phyloP scores from a whole-genome alignment of 2,113 vertebrate genomes.

The Leptosomus discolor region DNA sequence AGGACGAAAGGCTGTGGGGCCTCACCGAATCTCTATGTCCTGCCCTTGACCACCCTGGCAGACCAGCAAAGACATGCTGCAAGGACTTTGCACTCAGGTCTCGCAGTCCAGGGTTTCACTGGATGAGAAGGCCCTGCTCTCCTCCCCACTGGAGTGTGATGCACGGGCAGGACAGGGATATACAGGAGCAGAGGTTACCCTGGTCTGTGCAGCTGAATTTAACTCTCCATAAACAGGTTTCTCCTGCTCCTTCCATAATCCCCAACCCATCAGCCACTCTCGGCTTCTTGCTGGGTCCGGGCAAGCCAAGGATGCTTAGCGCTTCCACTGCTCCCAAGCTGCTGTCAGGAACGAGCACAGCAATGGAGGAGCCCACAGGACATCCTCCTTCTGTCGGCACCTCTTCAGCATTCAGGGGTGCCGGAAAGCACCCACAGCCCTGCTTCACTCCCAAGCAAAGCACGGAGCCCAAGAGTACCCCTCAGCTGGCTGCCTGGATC shows the following conservation, averaged over 20 bases:
- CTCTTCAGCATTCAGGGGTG: not conserved
- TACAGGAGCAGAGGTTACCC: not conserved
- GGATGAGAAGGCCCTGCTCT: not conserved
- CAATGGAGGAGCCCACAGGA: not conserved
- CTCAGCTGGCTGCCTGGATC: not conserved
- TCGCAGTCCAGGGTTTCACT: not conserved
- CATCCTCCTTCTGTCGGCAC: not conserved
- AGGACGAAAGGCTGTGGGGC: not conserved
- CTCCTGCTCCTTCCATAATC: not conserved
- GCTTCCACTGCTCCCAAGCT: not conserved
- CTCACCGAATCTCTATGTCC: not conserved
- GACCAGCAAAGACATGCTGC: not conserved
- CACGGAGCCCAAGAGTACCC: not conserved
- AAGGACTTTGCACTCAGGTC: not conserved
- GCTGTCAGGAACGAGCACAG: fast-evolving
- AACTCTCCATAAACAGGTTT: not conserved
- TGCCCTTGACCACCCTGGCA: not conserved
- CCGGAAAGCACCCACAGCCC: not conserved
- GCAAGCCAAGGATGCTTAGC: not conserved
- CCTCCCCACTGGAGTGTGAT: not conserved
- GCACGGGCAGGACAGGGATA: not conserved
- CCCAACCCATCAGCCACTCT: not conserved
- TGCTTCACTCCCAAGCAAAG: not conserved
- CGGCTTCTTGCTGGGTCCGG: not conserved
- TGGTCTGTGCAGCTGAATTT: not conserved